A percentile compares a stretch with the other conserved stretches of the same genome.
These are phyloP conservation scores for Galerucella nymphaeae DNA, from an alignment of 2,888 invertebrate species.

Conservation along the genomic window DNA sequence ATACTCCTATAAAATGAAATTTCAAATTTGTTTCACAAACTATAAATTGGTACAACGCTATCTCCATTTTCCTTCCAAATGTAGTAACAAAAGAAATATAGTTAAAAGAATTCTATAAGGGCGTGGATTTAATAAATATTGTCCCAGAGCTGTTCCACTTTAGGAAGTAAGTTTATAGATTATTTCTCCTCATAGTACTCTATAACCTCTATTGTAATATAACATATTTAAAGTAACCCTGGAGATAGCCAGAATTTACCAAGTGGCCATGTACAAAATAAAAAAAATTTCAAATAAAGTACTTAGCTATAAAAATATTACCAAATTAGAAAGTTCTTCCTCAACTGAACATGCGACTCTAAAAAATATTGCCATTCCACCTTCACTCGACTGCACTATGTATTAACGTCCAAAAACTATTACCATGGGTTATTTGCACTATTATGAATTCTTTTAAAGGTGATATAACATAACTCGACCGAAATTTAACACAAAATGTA, in stretches of 20 bases:
- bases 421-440: constrained; percentile 38
- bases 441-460: constrained; percentile 15
- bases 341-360: constrained; percentile 13
- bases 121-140: too few species aligned
- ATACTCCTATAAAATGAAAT: too few species aligned
- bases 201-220: background rate
- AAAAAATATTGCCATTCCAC: constrained; percentile 41
- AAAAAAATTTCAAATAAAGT: background rate
- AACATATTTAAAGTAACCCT: background rate
- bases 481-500: background rate
- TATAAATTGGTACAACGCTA: too few species aligned
- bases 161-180: too few species aligned
- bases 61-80: too few species aligned
- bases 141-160: too few species aligned
- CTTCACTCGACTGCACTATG: constrained; percentile 41
- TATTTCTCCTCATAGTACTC: too few species aligned
- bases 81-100: too few species aligned
- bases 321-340: constrained; percentile 25
- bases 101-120: too few species aligned
- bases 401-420: constrained; percentile 33
- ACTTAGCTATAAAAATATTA: constrained; percentile 6
- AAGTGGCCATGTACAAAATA: background rate
- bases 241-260: background rate
- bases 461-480: constrained; percentile 16
- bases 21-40: too few species aligned